Conservation (phyloP, 2,113 vertebrate species). For the Scartelaos histophorus region DNA sequence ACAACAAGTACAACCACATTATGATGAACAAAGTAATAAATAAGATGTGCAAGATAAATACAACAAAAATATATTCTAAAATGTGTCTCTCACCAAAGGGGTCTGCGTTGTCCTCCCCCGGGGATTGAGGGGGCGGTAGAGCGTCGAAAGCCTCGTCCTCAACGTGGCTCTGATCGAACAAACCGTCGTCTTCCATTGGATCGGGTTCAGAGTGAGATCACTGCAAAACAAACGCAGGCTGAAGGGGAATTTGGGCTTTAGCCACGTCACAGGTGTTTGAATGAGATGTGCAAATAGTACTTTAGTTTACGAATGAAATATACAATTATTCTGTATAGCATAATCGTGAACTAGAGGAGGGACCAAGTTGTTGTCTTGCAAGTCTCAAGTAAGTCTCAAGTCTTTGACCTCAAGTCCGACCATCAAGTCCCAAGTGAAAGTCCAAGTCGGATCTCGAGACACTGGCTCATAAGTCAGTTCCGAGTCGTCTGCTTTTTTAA, state of each 20-base stretch:
- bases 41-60: not conserved
- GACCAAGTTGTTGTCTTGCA: too few relatives aligned
- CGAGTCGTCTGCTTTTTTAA: too few relatives aligned
- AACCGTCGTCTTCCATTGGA: conserved; percentile 66
- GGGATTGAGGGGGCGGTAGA: conserved; percentile 87
- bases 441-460: too few relatives aligned
- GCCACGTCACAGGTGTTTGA: not conserved
- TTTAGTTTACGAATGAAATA: too few relatives aligned
- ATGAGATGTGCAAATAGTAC: too few relatives aligned
- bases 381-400: too few relatives aligned
- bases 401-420: too few relatives aligned
- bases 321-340: too few relatives aligned
- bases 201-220: conserved; percentile 45
- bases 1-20: not conserved
- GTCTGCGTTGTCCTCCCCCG: conserved; percentile 63
- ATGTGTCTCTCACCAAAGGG: conserved; percentile 64
- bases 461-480: too few relatives aligned
- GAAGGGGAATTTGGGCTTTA: too few relatives aligned
- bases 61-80: not conserved
- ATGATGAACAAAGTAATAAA: not conserved
- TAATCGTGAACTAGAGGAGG: too few relatives aligned
- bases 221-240: not conserved
- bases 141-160: conserved; percentile 87
- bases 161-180: conserved; percentile 70
- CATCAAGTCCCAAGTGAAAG: too few relatives aligned